A percentile compares a stretch with the other conserved stretches of the same genome.
These are phyloP conservation scores for Hypomesus transpacificus DNA, from an alignment of 2,113 vertebrate genomes.

Conservation along the genomic window DNA sequence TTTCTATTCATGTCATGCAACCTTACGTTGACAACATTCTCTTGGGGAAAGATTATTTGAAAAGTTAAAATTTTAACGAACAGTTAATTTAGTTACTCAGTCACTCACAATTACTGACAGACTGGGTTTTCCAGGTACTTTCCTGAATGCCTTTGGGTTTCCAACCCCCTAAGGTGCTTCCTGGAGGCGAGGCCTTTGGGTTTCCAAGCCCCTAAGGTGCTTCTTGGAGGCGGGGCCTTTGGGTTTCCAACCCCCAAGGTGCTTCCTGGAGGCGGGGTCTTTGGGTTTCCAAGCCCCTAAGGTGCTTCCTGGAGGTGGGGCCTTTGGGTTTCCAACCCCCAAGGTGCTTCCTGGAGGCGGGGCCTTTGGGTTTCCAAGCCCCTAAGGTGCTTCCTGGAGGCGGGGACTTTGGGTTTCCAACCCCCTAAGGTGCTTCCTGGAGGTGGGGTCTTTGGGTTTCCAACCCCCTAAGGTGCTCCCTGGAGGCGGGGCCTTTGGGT, in stretches of 20 bases:
- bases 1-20: slow-evolving; percentile 6
- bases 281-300: slow-evolving; percentile 24
- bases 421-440: slow-evolving; percentile 32
- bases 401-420: slow-evolving; percentile 28
- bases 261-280: slow-evolving; percentile 39
- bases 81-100: slow-evolving; percentile 31
- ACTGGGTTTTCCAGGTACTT: slow-evolving; percentile 57
- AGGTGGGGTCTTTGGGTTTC: slow-evolving; percentile 35
- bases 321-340: slow-evolving; percentile 27
- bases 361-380: slow-evolving; percentile 27
- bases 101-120: slow-evolving; percentile 5
- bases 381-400: slow-evolving; percentile 38
- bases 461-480: slow-evolving; percentile 25
- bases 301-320: slow-evolving; percentile 40
- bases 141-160: slow-evolving; percentile 28
- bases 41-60: slow-evolving; percentile 20
- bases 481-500: slow-evolving; percentile 33
- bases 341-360: slow-evolving; percentile 38
- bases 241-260: slow-evolving; percentile 25
- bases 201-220: slow-evolving; percentile 25
- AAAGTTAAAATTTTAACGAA: slow-evolving; percentile 31
- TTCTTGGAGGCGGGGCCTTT: slow-evolving; percentile 39
- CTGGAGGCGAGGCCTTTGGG: slow-evolving; percentile 31
- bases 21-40: slow-evolving; percentile 22
- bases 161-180: slow-evolving; percentile 26